Evolutionary conservation across 1,140 invertebrate genomes (phyloP), one percentile per base, ranked within the genome.

Genomic region (Cepaea nemoralis): DNA sequence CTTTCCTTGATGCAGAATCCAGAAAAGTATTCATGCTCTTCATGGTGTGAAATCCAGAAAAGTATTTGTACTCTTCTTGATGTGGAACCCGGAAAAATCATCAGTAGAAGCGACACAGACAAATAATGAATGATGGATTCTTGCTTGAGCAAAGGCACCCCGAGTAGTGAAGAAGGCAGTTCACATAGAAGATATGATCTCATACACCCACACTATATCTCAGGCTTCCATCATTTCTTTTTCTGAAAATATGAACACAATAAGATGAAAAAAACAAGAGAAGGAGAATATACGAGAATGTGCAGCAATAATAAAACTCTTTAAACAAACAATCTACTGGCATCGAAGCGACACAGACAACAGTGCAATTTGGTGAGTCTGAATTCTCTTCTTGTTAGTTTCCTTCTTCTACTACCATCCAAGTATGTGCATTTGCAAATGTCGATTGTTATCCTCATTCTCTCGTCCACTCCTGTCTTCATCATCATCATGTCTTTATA

Each of bases 131-230:
- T 40, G 6, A 40, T 66, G 63, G 24, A 1, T 70, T 70, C 39
- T 42, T 33, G 48, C 73, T 75, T 75, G 73, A 75, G 73, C 73
- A 75, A 75, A 75, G 73, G 73, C 73, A 75, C 73, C 42, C 40
- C 31, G 10, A 42, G 24, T 3, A n/a, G 69, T 40, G n/a, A 40
- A n/a, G n/a, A n/a, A 70, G 69, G 40, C 35, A 42, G 19, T 27
- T 70, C 69, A 70, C 69, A 70, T 24, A 40, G 10, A 40, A 10
- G 27, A 70, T 39, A 40, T 1, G n/a, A 69, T 35, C 67, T 10
- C 69, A 70, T 37, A 70, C 27, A 40, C 39, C 5, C 27, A 40
- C 24, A 19, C 35, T 70, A 40, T 1, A 24, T 22, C 8, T 0
- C 69, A 50, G 31, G 3, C 45, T 48, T 12, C n/a, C 73, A 40